A percentile compares a stretch with the other conserved stretches of the same genome.
These are phyloP conservation scores for Rhombomys opimus DNA, from an alignment of 2,113 vertebrate species.

Conservation along the genomic window DNA sequence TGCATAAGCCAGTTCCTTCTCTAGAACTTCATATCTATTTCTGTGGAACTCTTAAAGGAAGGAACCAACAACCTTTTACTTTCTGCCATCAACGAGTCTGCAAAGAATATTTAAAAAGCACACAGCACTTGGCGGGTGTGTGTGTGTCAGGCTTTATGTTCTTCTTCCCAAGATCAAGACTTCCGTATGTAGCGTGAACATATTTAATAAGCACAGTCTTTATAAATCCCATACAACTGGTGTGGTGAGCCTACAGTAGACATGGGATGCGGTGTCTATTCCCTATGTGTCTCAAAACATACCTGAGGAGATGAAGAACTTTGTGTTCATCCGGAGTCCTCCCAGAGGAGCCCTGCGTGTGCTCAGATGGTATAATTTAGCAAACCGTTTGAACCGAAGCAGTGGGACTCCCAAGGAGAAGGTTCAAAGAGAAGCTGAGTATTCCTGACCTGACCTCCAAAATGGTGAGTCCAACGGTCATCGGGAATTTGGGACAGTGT, in stretches of 20 bases:
- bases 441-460: not conserved
- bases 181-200: not conserved
- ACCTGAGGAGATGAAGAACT: not conserved
- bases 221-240: not conserved
- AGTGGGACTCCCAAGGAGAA: not conserved
- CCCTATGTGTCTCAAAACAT: not conserved
- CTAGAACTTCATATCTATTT: not conserved
- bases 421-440: not conserved
- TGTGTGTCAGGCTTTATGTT: not conserved
- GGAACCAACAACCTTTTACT: not conserved
- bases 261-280: not conserved
- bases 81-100: not conserved
- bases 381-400: not conserved
- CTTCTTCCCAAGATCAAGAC: not conserved
- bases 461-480: not conserved
- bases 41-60: not conserved
- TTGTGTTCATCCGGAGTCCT: not conserved
- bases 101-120: not conserved
- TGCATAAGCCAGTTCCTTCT: not conserved
- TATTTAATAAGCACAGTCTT: slow-evolving; percentile 26
- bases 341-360: not conserved
- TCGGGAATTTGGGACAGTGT: not conserved
- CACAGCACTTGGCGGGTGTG: not conserved
- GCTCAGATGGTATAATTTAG: not conserved
- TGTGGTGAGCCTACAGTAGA: not conserved